Percentiles rank a stretch among this genome's conserved stretches.
phyloP scores from a whole-genome alignment of 2,797 vertebrate species.

The Squalus acanthias region DNA sequence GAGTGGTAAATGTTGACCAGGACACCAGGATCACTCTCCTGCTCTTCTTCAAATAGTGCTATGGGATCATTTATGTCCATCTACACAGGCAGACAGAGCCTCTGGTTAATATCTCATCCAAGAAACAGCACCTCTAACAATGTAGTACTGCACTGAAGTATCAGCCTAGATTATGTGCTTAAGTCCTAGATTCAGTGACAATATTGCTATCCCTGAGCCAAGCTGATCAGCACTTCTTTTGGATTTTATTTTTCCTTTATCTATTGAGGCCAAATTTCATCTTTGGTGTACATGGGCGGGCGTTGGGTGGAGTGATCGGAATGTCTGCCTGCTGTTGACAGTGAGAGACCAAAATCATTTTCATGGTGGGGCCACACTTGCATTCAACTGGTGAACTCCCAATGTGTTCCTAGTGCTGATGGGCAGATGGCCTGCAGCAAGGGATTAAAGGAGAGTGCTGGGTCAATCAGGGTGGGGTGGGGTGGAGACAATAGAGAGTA shows the following conservation, averaged over 20 bases:
- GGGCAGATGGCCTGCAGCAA: not conserved
- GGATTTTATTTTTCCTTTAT: not conserved
- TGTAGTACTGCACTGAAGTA: not conserved
- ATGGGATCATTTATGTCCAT: not conserved
- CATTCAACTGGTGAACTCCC: too few species aligned
- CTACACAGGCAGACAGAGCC: not conserved
- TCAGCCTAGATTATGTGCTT: not conserved
- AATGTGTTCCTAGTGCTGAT: too few species aligned
- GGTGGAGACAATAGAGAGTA: too few species aligned
- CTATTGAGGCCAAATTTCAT: too few species aligned
- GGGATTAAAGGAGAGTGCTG: not conserved
- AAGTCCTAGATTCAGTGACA: not conserved
- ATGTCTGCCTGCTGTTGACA: too few species aligned
- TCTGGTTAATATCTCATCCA: not conserved
- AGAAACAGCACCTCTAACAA: not conserved
- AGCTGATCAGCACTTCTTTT: not conserved
- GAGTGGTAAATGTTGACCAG: not conserved
- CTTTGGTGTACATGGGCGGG: too few species aligned
- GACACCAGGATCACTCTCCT: not conserved
- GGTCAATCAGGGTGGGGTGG: not conserved
- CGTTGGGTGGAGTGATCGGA: too few species aligned
- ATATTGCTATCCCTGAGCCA: not conserved
- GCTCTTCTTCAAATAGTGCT: not conserved
- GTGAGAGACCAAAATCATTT: too few species aligned
- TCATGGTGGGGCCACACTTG: too few species aligned